Evolutionary conservation across 2,797 vertebrate species (phyloP).

Genomic region (Tangara arthus): DNA sequence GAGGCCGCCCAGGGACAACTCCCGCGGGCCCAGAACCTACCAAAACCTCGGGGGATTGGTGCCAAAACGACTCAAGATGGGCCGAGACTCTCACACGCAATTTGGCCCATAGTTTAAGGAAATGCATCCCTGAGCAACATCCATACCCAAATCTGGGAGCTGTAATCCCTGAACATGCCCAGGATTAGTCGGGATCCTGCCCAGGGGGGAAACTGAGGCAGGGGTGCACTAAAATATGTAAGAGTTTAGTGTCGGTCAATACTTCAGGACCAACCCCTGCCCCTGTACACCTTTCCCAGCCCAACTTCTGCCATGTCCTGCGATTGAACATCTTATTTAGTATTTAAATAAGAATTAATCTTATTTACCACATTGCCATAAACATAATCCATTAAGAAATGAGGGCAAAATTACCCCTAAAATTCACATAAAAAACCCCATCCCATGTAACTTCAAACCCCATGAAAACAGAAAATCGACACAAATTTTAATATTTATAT

Average conservation of each 20-base stretch:
- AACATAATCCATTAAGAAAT: background rate
- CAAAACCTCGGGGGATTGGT: too few species aligned
- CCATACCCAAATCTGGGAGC: fast-evolving
- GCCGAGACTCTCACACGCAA: fast-evolving
- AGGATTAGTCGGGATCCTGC: background rate
- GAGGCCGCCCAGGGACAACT: background rate
- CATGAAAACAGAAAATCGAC: conserved; percentile 69
- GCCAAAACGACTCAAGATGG: fast-evolving
- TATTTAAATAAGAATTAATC: background rate
- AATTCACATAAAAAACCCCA: background rate
- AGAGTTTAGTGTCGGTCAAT: fast-evolving
- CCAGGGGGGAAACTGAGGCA: background rate
- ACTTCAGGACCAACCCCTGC: background rate
- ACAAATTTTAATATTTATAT: conserved; percentile 87
- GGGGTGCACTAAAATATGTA: fast-evolving
- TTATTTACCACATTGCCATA: background rate
- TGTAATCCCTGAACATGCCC: fast-evolving
- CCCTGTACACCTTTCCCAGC: background rate
- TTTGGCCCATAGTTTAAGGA: too few species aligned
- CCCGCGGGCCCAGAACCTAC: background rate
- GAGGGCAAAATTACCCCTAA: background rate
- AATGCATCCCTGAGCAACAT: background rate
- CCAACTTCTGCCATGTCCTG: background rate
- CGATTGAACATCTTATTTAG: background rate
- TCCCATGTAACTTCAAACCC: background rate